phyloP scores from a whole-genome alignment of 2,888 invertebrate species.

The Troilus luridus region DNA sequence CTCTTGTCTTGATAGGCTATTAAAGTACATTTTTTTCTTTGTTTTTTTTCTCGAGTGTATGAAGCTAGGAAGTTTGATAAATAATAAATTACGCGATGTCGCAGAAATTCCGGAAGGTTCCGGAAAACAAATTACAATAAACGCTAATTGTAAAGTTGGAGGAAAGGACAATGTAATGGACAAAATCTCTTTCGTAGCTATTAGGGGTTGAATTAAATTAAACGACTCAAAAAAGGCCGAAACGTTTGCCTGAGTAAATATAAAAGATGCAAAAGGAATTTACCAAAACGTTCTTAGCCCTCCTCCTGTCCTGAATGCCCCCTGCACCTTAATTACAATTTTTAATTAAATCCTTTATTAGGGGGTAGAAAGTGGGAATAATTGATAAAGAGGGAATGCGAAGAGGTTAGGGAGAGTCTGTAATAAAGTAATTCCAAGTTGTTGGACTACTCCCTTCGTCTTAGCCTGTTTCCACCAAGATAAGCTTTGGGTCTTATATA shows the following conservation, averaged over 20 bases:
- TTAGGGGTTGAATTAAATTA: conserved; percentile 17
- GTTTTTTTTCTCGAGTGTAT: no score
- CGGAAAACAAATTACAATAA: not conserved
- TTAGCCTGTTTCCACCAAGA: not conserved
- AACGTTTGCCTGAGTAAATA: conserved; percentile 23
- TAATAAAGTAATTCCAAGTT: conserved; percentile 45
- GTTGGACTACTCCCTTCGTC: not conserved
- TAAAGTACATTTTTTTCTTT: no score
- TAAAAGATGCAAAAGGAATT: conserved; percentile 33
- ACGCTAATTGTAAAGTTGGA: not conserved
- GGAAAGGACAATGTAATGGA: conserved; percentile 13
- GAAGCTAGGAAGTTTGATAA: not conserved
- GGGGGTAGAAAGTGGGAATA: conserved; percentile 37
- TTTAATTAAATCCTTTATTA: conserved; percentile 56
- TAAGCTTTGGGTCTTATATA: not conserved
- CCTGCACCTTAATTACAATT: conserved; percentile 53
- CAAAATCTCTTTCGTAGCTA: conserved; percentile 39
- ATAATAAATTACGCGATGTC: not conserved
- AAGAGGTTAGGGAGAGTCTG: conserved; percentile 13
- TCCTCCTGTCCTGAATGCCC: not conserved
- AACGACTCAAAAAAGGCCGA: not conserved
- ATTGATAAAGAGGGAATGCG: conserved; percentile 52
- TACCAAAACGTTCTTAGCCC: conserved; percentile 18
- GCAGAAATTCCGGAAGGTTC: not conserved
- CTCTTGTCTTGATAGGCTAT: no score